Conservation (phyloP, 2,113 vertebrate species). For the Amphilophus citrinellus region DNA sequence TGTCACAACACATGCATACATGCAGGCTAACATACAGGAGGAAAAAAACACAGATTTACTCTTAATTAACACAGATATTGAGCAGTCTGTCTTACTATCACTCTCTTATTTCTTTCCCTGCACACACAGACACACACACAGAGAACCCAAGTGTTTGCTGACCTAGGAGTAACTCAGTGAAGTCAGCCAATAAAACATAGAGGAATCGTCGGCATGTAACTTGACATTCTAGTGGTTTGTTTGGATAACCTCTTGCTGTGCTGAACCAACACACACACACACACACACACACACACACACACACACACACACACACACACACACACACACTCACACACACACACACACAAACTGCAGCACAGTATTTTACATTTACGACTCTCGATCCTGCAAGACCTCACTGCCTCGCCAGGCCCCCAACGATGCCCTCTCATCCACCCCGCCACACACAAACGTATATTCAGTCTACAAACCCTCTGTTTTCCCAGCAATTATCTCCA, state of each 20-base stretch:
- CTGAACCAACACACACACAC: conserved; percentile 57
- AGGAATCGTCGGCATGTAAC: conserved; percentile 84
- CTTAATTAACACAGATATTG: conserved; percentile 27
- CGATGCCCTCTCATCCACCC: conserved; percentile 63
- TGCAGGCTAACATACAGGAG: conserved; percentile 38
- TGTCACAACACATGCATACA: conserved; percentile 49
- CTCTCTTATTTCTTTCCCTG: background rate
- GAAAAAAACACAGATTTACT: conserved; percentile 33
- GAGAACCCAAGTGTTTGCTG: conserved; percentile 55
- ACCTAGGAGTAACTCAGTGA: conserved; percentile 81
- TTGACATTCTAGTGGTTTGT: conserved; percentile 86
- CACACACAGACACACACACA: background rate
- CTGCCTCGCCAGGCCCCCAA: conserved; percentile 37
- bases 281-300: conserved; percentile 20
- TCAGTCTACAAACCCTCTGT: conserved; percentile 32
- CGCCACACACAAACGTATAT: conserved; percentile 50
- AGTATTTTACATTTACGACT: conserved; percentile 85
- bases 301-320: conserved; percentile 11
- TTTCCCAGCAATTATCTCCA: conserved; percentile 67
- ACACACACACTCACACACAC: conserved; percentile 23
- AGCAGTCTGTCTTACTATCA: conserved; percentile 2
- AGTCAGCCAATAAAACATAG: conserved; percentile 84
- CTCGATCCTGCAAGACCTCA: conserved; percentile 51
- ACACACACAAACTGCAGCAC: conserved; percentile 56
- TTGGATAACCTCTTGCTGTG: conserved; percentile 82